phyloP scores from a whole-genome alignment of 2,888 invertebrate genomes.

The Branchipolynoe longqiensis region DNA sequence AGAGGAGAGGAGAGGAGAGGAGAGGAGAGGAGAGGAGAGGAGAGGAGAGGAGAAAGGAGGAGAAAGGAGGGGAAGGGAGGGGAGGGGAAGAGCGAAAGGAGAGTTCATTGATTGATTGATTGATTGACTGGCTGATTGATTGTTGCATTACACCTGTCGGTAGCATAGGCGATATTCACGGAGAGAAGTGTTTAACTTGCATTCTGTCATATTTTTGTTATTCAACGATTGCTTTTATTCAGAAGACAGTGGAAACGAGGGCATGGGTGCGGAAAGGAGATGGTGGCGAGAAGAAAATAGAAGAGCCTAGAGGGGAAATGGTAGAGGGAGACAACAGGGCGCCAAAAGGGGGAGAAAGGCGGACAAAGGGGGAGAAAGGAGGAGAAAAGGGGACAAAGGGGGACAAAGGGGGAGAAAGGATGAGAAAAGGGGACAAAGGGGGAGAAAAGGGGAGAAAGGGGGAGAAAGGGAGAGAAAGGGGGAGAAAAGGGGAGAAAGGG shows the following conservation, averaged over 20 bases:
- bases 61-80: too few relatives aligned
- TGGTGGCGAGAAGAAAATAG: too few relatives aligned
- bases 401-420: neutral
- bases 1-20: conserved; percentile 41
- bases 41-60: conserved; percentile 25
- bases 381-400: neutral
- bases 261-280: neutral
- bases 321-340: neutral
- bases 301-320: neutral
- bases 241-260: too few relatives aligned
- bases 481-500: conserved; percentile 31
- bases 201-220: too few relatives aligned
- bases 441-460: conserved; percentile 39
- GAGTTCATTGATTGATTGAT: too few relatives aligned
- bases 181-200: too few relatives aligned
- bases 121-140: too few relatives aligned
- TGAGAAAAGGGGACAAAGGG: conserved; percentile 16
- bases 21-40: conserved; percentile 31
- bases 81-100: too few relatives aligned
- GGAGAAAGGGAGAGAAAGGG: conserved; percentile 51
- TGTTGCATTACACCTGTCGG: too few relatives aligned
- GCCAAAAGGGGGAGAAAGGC: neutral
- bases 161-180: too few relatives aligned
- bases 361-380: neutral
- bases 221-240: too few relatives aligned